phyloP scores from a whole-genome alignment of 2,797 vertebrate species.

The Dicrostonyx torquatus region DNA sequence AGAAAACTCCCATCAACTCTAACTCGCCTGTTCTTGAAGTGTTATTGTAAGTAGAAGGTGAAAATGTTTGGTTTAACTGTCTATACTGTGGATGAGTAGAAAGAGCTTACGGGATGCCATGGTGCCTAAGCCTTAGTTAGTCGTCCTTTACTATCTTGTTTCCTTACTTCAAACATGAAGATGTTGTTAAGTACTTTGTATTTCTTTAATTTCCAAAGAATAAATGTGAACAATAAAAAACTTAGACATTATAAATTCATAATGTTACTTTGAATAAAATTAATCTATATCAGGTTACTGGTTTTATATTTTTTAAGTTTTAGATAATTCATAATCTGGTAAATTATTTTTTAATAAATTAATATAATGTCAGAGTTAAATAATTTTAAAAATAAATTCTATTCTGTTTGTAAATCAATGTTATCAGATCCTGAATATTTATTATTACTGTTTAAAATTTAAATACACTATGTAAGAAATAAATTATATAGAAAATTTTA shows the following conservation, averaged over 20 bases:
- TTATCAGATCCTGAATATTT: neutral
- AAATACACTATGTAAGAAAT: neutral
- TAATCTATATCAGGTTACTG: neutral
- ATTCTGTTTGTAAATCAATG: neutral
- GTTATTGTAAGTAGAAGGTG: neutral
- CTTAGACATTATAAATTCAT: neutral
- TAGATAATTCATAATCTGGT: neutral
- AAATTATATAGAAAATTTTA: neutral
- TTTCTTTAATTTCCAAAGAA: neutral
- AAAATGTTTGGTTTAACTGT: neutral
- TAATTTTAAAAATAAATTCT: neutral
- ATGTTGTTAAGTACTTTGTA: neutral
- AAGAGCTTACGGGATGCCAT: neutral
- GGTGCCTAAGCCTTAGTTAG: neutral
- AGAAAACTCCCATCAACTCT: neutral
- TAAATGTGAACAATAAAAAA: neutral
- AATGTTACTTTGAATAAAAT: neutral
- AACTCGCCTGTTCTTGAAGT: neutral
- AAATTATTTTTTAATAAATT: neutral
- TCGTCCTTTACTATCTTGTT: neutral
- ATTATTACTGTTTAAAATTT: neutral
- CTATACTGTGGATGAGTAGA: neutral
- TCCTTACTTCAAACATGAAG: neutral
- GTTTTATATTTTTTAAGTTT: constrained; percentile 8
- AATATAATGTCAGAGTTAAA: neutral